phyloP scores from a whole-genome alignment of 2,113 vertebrate genomes.

The Solenodon paradoxus region DNA sequence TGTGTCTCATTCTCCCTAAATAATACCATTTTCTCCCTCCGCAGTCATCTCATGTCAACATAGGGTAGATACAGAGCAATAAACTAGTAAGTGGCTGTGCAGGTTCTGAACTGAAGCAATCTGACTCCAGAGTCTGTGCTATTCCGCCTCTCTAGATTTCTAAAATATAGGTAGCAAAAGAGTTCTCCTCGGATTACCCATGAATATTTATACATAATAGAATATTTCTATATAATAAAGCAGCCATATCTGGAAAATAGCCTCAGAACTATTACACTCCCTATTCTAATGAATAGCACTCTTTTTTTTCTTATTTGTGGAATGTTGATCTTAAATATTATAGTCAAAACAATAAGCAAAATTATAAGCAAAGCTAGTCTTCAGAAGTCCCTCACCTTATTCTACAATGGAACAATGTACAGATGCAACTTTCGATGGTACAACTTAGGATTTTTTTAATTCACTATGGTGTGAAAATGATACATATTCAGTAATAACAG shows the following conservation, averaged over 20 bases:
- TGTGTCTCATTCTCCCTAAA: background rate
- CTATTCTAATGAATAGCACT: background rate
- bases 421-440: background rate
- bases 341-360: background rate
- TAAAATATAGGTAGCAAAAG: constrained; percentile 14
- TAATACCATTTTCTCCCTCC: background rate
- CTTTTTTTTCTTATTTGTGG: constrained; percentile 21
- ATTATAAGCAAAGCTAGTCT: background rate
- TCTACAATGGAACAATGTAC: background rate
- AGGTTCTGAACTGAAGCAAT: background rate
- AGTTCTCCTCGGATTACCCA: background rate
- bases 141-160: background rate
- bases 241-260: background rate
- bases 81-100: background rate
- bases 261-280: background rate
- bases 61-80: background rate
- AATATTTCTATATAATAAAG: too few species aligned
- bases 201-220: background rate
- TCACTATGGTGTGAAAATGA: background rate
- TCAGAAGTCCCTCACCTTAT: background rate
- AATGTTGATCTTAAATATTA: background rate
- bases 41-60: background rate
- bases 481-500: background rate
- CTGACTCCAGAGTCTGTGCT: background rate
- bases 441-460: background rate